Conservation (phyloP, 1,140 invertebrate species). For the Akabosia matsudoensis region DNA sequence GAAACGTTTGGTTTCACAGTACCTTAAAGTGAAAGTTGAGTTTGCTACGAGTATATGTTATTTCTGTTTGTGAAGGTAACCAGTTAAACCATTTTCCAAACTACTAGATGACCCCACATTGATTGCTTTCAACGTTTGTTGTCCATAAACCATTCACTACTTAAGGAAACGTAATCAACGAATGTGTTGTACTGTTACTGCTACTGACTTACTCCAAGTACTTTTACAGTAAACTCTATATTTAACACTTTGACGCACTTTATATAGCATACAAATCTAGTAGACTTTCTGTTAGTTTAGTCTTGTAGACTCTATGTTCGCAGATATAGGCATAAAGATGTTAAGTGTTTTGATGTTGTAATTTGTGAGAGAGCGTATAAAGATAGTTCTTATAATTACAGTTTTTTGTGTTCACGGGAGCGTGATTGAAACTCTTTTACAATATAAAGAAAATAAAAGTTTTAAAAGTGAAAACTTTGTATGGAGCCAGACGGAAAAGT, state of each 20-base stretch:
- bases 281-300: neutral
- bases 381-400: too few relatives aligned
- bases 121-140: too few relatives aligned
- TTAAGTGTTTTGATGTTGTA: too few relatives aligned
- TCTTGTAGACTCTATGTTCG: too few relatives aligned
- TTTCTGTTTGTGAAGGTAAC: neutral
- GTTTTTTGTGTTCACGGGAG: conserved; percentile 16
- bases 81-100: too few relatives aligned
- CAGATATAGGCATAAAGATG: too few relatives aligned
- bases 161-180: neutral
- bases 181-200: neutral
- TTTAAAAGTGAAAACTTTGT: neutral
- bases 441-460: neutral
- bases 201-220: neutral
- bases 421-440: conserved; percentile 16
- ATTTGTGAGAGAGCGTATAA: too few relatives aligned
- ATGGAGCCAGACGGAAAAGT: too few relatives aligned
- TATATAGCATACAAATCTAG: neutral
- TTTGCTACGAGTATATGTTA: too few relatives aligned
- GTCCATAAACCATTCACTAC: neutral
- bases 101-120: too few relatives aligned
- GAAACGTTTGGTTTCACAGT: neutral
- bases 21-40: neutral
- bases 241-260: neutral
- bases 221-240: neutral